These are phyloP conservation scores for Glareola pratincola DNA, from an alignment of 2,113 vertebrate genomes.

Conservation along the genomic window DNA sequence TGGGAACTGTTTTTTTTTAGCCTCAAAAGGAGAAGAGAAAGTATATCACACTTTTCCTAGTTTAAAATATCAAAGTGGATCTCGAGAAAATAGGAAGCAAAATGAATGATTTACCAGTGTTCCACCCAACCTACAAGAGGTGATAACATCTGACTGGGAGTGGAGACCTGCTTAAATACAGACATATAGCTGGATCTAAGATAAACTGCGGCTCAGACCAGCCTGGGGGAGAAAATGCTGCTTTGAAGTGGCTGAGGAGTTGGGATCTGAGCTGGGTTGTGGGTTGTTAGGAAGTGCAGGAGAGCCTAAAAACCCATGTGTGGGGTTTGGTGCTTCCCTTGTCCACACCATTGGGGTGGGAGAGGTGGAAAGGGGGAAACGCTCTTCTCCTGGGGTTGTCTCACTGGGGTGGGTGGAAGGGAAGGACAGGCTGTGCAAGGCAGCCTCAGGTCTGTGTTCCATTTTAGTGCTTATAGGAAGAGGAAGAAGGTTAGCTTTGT, in stretches of 20 bases:
- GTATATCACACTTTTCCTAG: neutral
- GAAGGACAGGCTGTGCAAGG: neutral
- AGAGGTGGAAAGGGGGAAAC: neutral
- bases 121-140: neutral
- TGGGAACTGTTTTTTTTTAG: neutral
- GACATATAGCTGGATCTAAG: neutral
- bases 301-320: rapidly evolving
- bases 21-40: neutral
- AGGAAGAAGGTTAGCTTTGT: neutral
- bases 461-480: neutral
- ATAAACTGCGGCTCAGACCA: neutral
- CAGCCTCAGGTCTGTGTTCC: neutral
- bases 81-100: neutral
- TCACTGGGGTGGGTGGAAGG: neutral
- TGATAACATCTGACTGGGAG: neutral
- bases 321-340: neutral
- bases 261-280: neutral
- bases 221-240: neutral
- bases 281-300: neutral
- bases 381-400: neutral
- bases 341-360: neutral
- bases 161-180: neutral
- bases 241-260: neutral
- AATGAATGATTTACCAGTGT: neutral
- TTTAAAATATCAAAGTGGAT: neutral